Conservation (phyloP, 2,888 invertebrate genomes). For the Alentia gelatinosa region DNA sequence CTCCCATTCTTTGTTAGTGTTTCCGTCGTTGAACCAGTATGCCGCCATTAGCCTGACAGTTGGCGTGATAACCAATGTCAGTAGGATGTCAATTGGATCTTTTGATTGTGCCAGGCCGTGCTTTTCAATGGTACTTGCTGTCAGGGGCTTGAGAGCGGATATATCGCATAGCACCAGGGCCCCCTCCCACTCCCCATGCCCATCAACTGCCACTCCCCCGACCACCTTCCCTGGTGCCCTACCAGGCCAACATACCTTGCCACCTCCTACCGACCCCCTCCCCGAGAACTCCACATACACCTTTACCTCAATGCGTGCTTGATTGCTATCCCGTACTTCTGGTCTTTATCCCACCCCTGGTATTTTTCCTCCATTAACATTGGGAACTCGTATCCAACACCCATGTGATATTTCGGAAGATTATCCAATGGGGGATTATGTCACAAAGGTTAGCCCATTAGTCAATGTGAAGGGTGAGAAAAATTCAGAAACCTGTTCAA, state of each 20-base stretch:
- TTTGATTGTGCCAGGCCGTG: conserved; percentile 21
- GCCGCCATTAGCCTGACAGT: background rate
- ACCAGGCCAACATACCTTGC: background rate
- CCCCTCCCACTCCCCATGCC: background rate
- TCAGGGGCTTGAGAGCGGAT: background rate
- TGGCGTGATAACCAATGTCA: conserved; percentile 26
- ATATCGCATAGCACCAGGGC: background rate
- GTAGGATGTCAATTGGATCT: background rate
- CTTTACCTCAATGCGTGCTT: too few species aligned
- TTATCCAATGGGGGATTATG: too few species aligned
- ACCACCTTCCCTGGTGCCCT: background rate
- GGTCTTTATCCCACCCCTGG: background rate
- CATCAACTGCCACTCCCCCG: background rate
- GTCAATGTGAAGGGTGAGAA: too few species aligned
- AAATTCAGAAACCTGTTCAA: too few species aligned
- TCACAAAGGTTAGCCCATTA: too few species aligned
- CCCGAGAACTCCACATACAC: too few species aligned
- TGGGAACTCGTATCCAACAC: too few species aligned
- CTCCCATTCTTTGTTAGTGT: background rate
- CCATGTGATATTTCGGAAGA: too few species aligned
- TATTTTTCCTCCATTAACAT: background rate
- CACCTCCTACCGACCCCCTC: background rate
- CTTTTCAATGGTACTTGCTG: conserved; percentile 19
- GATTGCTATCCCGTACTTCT: too few species aligned
- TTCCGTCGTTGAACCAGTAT: background rate